phyloP scores from a whole-genome alignment of 1,140 invertebrate genomes.

The Hirudo medicinalis region DNA sequence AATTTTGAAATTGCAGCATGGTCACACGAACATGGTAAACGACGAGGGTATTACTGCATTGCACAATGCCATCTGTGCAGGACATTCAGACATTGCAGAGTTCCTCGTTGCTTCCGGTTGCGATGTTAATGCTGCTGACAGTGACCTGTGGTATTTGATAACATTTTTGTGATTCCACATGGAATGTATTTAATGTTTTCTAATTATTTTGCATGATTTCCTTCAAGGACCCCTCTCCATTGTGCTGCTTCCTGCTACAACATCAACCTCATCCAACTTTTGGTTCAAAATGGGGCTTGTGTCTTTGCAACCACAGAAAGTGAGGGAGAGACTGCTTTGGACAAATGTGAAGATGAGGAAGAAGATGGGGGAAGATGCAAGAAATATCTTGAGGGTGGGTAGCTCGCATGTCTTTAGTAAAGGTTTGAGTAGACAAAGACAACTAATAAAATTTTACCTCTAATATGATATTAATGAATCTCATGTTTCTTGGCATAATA shows the following conservation, averaged over 20 bases:
- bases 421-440: no score
- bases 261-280: conserved; percentile 88
- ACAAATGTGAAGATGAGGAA: conserved; percentile 97
- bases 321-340: conserved; percentile 92
- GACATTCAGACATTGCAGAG: conserved; percentile 90
- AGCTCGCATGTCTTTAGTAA: no score
- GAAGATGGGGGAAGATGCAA: conserved; percentile 68
- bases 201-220: conserved; percentile 14
- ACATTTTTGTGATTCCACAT: neutral
- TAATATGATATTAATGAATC: no score
- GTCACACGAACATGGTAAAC: conserved; percentile 69
- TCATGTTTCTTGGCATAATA: no score
- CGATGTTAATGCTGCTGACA: conserved; percentile 93
- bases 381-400: conserved; percentile 3
- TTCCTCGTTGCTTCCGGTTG: conserved; percentile 83
- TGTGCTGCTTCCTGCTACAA: conserved; percentile 99
- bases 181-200: neutral
- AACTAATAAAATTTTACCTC: no score
- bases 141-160: conserved; percentile 69
- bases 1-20: neutral
- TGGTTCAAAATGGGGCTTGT: conserved; percentile 94
- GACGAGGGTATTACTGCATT: conserved; percentile 93
- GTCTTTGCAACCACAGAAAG: conserved; percentile 94
- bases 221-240: conserved; percentile 78
- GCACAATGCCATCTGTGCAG: conserved; percentile 98